A percentile compares a stretch with the other conserved stretches of the same genome.
phyloP scores from a whole-genome alignment of 2,113 vertebrate species.

The Pseudorhombus dupliciocellatus region DNA sequence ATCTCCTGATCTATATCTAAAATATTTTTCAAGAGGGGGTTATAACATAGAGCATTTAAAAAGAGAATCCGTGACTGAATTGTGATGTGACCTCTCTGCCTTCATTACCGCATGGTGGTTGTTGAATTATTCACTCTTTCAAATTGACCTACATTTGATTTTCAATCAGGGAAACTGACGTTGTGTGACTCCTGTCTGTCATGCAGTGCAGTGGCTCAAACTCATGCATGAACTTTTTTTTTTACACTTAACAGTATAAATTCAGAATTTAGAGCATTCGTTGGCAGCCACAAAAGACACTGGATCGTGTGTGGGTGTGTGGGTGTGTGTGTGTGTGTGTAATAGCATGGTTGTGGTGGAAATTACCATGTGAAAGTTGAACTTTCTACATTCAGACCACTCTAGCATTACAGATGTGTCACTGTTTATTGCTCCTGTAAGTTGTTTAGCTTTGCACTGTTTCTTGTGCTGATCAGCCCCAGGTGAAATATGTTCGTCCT shows the following conservation, averaged over 20 bases:
- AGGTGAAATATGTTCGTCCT: conserved; percentile 7
- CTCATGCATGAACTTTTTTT: background rate
- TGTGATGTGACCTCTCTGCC: background rate
- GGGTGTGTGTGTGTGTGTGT: background rate
- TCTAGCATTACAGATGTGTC: too few relatives aligned
- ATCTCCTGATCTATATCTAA: background rate
- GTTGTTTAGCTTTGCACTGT: background rate
- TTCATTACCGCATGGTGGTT: background rate
- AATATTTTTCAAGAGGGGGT: background rate
- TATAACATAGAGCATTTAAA: background rate
- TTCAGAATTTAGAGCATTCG: background rate
- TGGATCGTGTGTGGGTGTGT: background rate
- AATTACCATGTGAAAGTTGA: background rate
- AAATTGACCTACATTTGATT: conserved; percentile 2
- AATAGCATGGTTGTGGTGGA: background rate
- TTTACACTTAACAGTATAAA: background rate
- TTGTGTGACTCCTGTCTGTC: background rate
- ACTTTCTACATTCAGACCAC: background rate
- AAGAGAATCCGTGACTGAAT: background rate
- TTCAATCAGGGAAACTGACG: conserved; percentile 1
- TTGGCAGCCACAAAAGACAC: background rate
- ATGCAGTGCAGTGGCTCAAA: background rate
- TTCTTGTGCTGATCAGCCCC: conserved; percentile 6
- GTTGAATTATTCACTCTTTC: background rate
- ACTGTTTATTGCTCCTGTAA: background rate